These are phyloP conservation scores for Tauraco erythrolophus DNA, from an alignment of 2,113 vertebrate genomes.

Conservation along the genomic window DNA sequence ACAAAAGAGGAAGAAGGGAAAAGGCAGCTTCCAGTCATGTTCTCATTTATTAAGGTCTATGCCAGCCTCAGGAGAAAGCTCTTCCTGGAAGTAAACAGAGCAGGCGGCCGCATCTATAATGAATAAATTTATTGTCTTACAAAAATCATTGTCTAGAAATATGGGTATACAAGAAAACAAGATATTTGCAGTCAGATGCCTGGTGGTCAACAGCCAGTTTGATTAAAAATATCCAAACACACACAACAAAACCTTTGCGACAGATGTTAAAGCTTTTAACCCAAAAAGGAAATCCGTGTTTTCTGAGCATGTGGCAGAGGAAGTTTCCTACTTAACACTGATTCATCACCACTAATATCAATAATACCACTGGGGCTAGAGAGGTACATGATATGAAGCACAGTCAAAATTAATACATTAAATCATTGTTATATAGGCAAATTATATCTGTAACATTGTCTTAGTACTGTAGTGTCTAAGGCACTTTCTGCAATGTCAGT, in stretches of 20 bases:
- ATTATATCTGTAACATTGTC: slow-evolving; percentile 84
- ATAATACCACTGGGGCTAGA: slow-evolving; percentile 79
- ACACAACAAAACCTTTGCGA: slow-evolving; percentile 80
- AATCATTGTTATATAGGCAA: slow-evolving; percentile 81
- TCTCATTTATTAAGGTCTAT: slow-evolving; percentile 74
- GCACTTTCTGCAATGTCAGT: slow-evolving; percentile 91
- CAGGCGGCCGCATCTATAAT: slow-evolving; percentile 85
- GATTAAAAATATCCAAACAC: slow-evolving; percentile 79
- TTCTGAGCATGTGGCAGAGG: slow-evolving; percentile 77
- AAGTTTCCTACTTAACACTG: slow-evolving; percentile 82
- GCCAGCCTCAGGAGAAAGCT: slow-evolving; percentile 64
- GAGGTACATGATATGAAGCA: slow-evolving; percentile 83
- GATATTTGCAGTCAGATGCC: slow-evolving; percentile 86
- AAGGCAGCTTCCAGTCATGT: slow-evolving; percentile 68
- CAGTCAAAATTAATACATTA: slow-evolving; percentile 81
- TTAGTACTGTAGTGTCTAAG: slow-evolving; percentile 97
- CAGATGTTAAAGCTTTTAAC: slow-evolving; percentile 94
- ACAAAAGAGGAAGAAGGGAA: slow-evolving; percentile 58
- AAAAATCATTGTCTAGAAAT: slow-evolving; percentile 97
- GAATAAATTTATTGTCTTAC: slow-evolving; percentile 99
- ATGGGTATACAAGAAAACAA: slow-evolving; percentile 92
- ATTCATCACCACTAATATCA: slow-evolving; percentile 80
- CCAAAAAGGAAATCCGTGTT: slow-evolving; percentile 78
- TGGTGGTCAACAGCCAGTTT: slow-evolving; percentile 91
- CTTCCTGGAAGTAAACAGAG: slow-evolving; percentile 76